These are phyloP conservation scores for Zonotrichia leucophrys DNA, from an alignment of 2,113 vertebrate genomes.

Conservation along the genomic window DNA sequence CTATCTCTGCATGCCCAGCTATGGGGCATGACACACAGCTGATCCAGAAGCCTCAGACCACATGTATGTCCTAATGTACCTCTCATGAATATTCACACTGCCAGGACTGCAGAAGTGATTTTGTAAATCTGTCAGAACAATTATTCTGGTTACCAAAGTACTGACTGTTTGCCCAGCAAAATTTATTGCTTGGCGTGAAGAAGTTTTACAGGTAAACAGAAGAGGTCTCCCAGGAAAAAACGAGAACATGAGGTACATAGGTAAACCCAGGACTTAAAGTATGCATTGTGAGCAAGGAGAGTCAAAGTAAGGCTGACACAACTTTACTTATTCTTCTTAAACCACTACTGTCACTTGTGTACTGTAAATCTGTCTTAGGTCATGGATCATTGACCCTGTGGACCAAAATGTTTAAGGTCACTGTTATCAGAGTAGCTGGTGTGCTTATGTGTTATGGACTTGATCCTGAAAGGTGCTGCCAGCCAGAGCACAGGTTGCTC, in stretches of 20 bases:
- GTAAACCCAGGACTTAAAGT: background rate
- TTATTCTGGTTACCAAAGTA: background rate
- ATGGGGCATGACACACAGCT: background rate
- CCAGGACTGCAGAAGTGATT: background rate
- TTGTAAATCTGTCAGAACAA: background rate
- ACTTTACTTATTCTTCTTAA: constrained; percentile 11
- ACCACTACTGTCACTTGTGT: background rate
- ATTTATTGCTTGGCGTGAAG: background rate
- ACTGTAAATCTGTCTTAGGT: constrained; percentile 19
- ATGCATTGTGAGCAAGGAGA: background rate
- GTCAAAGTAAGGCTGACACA: background rate
- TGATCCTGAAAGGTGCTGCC: background rate
- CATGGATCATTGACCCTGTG: constrained; percentile 14
- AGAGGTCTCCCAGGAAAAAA: background rate
- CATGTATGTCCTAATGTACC: background rate
- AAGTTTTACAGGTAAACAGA: background rate
- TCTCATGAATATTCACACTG: background rate
- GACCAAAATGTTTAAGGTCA: background rate
- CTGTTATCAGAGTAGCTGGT: background rate
- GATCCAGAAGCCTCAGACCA: background rate
- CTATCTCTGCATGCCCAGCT: background rate
- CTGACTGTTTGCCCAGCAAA: background rate
- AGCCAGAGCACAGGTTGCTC: background rate
- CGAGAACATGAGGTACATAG: background rate
- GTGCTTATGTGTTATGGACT: background rate